These are phyloP conservation scores for Xiphias gladius DNA, from an alignment of 2,113 vertebrate genomes.

Conservation along the genomic window DNA sequence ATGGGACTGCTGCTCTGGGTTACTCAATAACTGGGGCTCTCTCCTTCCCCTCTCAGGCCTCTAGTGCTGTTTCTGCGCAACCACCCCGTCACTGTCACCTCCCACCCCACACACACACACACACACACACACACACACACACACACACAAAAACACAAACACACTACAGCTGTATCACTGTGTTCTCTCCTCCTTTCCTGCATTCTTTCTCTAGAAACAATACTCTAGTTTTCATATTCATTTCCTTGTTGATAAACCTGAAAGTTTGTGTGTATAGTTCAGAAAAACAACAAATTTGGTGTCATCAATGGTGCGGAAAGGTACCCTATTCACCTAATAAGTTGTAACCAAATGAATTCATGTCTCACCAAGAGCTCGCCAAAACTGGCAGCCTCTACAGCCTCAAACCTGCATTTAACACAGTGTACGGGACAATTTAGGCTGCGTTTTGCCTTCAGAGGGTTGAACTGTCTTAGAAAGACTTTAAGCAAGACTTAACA, in stretches of 20 bases:
- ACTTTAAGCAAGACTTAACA: neutral
- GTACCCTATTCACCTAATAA: neutral
- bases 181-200: neutral
- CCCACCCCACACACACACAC: neutral
- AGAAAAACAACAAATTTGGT: no score
- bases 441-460: no score
- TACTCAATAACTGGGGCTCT: constrained; percentile 83
- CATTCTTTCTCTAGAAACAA: constrained; percentile 9
- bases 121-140: neutral
- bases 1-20: constrained; percentile 75
- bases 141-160: neutral
- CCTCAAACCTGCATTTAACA: neutral
- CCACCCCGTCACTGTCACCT: constrained; percentile 16
- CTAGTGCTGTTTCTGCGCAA: constrained; percentile 50
- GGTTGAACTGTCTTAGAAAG: no score
- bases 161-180: neutral
- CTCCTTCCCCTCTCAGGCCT: constrained; percentile 64
- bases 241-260: neutral
- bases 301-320: no score
- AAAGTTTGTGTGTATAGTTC: neutral
- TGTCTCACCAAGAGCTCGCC: no score
- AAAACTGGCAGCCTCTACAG: neutral
- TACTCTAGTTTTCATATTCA: neutral
- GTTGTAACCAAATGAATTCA: neutral
- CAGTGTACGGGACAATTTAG: neutral